A percentile compares a stretch with the other conserved stretches of the same genome.
These are phyloP conservation scores for Druon quercuslanigerum DNA, from an alignment of 1,140 invertebrate genomes.

Conservation along the genomic window DNA sequence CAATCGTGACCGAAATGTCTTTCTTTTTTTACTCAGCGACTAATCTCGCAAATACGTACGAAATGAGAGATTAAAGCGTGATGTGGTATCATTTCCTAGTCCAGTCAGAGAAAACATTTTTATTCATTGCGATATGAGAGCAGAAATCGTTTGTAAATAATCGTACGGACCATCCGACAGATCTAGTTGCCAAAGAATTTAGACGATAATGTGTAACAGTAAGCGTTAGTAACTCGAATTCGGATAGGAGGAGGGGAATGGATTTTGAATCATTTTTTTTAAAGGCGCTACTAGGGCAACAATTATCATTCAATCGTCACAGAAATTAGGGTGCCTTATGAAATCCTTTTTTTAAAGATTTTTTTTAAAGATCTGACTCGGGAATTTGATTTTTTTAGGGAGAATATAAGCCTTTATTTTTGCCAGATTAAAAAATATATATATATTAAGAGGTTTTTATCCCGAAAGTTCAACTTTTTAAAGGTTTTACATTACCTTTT, in stretches of 20 bases:
- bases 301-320: too few relatives aligned
- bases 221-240: slow-evolving; percentile 38
- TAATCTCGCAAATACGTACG: slow-evolving; percentile 26
- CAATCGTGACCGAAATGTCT: slow-evolving; percentile 22
- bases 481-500: too few relatives aligned
- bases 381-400: too few relatives aligned
- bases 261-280: slow-evolving; percentile 33
- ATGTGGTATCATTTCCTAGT: slow-evolving; percentile 49
- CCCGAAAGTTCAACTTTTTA: too few relatives aligned
- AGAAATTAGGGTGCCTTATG: too few relatives aligned
- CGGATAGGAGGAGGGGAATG: slow-evolving; percentile 30
- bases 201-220: slow-evolving; percentile 49
- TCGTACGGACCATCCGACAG: slow-evolving; percentile 64
- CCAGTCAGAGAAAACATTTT: slow-evolving; percentile 46
- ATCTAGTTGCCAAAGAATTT: slow-evolving; percentile 72
- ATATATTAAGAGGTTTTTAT: too few relatives aligned
- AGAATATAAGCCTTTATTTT: too few relatives aligned
- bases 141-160: slow-evolving; percentile 50
- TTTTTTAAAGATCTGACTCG: too few relatives aligned
- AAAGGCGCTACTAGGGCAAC: slow-evolving; percentile 26
- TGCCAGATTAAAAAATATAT: too few relatives aligned
- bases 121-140: slow-evolving; percentile 45
- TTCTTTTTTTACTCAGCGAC: slow-evolving; percentile 29
- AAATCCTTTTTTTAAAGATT: too few relatives aligned
- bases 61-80: slow-evolving; percentile 31